A percentile compares a stretch with the other conserved stretches of the same genome.
These are phyloP conservation scores for Mola mola DNA, from an alignment of 2,113 vertebrate genomes.

Conservation along the genomic window DNA sequence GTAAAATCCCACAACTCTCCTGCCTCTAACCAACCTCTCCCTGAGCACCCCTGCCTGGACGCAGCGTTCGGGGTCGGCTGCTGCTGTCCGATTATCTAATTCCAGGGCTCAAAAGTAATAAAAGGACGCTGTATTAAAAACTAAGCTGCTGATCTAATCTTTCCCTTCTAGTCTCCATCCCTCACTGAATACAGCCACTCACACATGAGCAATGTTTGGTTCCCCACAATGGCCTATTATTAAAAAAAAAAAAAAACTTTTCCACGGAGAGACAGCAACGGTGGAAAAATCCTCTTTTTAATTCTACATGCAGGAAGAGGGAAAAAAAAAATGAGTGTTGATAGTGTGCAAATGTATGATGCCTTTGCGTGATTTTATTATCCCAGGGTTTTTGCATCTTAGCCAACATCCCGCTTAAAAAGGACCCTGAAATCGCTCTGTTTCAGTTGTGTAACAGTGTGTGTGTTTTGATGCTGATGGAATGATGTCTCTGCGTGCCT, in stretches of 20 bases:
- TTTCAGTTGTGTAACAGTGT: constrained; percentile 29
- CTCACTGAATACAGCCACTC: constrained; percentile 37
- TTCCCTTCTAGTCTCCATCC: constrained; percentile 65
- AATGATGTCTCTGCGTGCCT: too few species aligned
- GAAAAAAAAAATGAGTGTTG: not conserved
- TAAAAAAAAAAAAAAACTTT: not conserved
- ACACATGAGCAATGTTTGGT: constrained; percentile 24
- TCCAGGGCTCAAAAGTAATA: constrained; percentile 68
- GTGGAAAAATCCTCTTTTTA: constrained; percentile 7
- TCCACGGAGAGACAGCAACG: not conserved
- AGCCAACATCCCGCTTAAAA: constrained; percentile 28
- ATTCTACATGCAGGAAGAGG: not conserved
- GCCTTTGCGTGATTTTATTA: constrained; percentile 18
- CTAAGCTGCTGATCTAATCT: constrained; percentile 71
- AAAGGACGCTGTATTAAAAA: constrained; percentile 57
- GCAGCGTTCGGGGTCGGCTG: constrained; percentile 14
- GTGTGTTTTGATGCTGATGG: constrained; percentile 2
- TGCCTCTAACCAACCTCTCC: too few species aligned
- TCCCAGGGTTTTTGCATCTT: constrained; percentile 27
- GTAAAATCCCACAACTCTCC: too few species aligned
- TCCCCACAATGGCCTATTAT: not conserved
- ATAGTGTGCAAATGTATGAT: not conserved
- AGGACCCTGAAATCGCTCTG: constrained; percentile 15
- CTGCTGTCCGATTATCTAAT: constrained; percentile 54
- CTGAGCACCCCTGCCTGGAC: too few species aligned